Percentiles rank a stretch among this genome's conserved stretches.
phyloP scores from a whole-genome alignment of 2,797 vertebrate genomes.

The Propithecus perrieri region DNA sequence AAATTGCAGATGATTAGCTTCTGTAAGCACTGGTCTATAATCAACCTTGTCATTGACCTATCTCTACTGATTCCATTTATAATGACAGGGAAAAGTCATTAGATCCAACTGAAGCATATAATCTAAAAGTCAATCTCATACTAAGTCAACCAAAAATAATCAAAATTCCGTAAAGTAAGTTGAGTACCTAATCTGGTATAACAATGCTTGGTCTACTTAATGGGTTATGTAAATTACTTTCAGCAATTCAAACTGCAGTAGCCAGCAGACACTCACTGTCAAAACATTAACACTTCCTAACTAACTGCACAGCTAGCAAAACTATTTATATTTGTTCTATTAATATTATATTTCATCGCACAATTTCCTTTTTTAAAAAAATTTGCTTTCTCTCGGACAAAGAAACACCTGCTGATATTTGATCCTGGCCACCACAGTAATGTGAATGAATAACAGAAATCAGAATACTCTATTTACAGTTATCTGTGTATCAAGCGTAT shows the following conservation, averaged over 20 bases:
- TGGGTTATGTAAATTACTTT: background rate
- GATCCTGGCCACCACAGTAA: background rate
- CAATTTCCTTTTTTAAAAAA: background rate
- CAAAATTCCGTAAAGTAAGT: background rate
- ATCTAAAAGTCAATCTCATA: background rate
- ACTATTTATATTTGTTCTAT: background rate
- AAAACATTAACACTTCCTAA: background rate
- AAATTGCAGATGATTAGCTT: background rate
- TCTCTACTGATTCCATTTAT: background rate
- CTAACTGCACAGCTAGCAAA: background rate
- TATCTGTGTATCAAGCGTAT: background rate
- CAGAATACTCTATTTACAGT: background rate
- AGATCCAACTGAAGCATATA: background rate
- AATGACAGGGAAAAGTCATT: background rate
- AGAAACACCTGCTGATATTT: background rate
- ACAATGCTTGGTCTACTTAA: background rate
- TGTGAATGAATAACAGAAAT: background rate
- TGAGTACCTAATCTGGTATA: background rate
- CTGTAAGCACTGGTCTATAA: background rate
- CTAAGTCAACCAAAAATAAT: background rate
- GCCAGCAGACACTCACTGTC: background rate
- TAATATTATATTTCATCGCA: background rate
- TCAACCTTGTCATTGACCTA: background rate
- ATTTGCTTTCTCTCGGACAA: background rate
- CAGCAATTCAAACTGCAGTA: background rate